Conservation (phyloP, 2,888 invertebrate species). For the Pyrgus malvae region DNA sequence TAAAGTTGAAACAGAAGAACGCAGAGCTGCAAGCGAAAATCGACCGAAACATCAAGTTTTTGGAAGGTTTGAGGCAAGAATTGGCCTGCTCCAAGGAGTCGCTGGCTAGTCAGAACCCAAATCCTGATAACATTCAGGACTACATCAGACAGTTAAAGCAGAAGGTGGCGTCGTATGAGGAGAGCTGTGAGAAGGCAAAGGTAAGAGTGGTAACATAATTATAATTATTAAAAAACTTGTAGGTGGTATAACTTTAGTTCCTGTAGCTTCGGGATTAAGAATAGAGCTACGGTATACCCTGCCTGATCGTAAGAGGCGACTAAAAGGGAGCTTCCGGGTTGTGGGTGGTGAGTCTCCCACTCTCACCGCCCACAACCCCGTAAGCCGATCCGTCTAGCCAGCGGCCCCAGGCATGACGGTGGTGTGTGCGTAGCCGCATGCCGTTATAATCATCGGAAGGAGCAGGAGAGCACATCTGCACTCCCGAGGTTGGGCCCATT, state of each 20-base stretch:
- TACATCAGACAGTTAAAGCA: conserved; percentile 61
- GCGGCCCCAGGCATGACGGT: too few species aligned
- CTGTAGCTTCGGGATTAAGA: background rate
- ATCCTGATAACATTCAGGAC: conserved; percentile 62
- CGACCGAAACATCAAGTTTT: conserved; percentile 58
- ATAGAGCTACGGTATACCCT: background rate
- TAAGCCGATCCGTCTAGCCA: too few species aligned
- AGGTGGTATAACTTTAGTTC: too few species aligned
- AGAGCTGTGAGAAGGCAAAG: conserved; percentile 61
- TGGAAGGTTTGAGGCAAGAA: conserved; percentile 54
- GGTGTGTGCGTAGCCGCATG: too few species aligned
- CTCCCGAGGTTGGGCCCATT: too few species aligned
- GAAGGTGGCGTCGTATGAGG: conserved; percentile 66
- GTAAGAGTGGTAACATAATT: too few species aligned
- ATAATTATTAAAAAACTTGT: too few species aligned
- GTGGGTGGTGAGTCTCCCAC: too few species aligned
- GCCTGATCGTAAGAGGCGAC: background rate
- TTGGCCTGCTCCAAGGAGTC: conserved; percentile 53
- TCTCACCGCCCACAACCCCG: too few species aligned
- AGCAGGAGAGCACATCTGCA: too few species aligned
- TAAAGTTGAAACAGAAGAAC: conserved; percentile 64
- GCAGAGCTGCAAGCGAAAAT: conserved; percentile 57
- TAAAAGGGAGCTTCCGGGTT: too few species aligned
- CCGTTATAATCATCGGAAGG: too few species aligned
- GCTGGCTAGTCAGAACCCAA: conserved; percentile 50